Evolutionary conservation across 2,113 vertebrate species (phyloP), one percentile per base, ranked within the genome.

Genomic region (Oreamnos americanus): DNA sequence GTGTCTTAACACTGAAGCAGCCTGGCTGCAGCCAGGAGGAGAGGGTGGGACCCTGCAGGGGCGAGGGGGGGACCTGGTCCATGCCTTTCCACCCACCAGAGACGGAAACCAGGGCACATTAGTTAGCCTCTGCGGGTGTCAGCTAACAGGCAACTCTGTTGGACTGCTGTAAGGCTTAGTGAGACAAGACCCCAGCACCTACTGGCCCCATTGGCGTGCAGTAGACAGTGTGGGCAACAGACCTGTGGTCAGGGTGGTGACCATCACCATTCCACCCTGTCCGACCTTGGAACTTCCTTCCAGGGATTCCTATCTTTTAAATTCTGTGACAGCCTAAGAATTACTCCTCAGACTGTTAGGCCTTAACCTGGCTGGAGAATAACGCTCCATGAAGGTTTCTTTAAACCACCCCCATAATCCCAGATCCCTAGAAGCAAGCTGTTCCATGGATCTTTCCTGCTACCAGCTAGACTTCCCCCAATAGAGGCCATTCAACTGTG

Each of bases 241-340:
- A 9, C 10, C n/a, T 26, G 21, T 3, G 2, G 2, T 55, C 13
- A 2, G 62, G 23, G 9, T 0, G 1, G 1, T 0, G 3, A 23
- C 13, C 5, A 6, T 7, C n/a, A 30, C 23, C 17, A 6, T 28
- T 6, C n/a, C 15, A 5, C 58, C 5, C 8, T 0, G 26, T 12
- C 26, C 4, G 2, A 9, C 45, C n/a, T 15, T 1, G 0, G 5
- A 15, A 43, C 51, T 16, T 26, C 49, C 33, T 55, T 30, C 39
- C 13, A 4, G 0, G 7, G 39, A 51, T 60, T 28, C 16, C 12
- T 2, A 6, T 17, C 45, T 84, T 91, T 67, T 23, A 28, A 43
- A 74, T 28, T 45, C 45, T 16, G 45, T 4, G 2, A 1, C 0
- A 1, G 4, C 17, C 81, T 39, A 30, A 76, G 53, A 23, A 30